Evolutionary conservation across 1,140 invertebrate species (phyloP), one percentile per base, ranked within the genome.

Genomic region (Uloborus diversus): DNA sequence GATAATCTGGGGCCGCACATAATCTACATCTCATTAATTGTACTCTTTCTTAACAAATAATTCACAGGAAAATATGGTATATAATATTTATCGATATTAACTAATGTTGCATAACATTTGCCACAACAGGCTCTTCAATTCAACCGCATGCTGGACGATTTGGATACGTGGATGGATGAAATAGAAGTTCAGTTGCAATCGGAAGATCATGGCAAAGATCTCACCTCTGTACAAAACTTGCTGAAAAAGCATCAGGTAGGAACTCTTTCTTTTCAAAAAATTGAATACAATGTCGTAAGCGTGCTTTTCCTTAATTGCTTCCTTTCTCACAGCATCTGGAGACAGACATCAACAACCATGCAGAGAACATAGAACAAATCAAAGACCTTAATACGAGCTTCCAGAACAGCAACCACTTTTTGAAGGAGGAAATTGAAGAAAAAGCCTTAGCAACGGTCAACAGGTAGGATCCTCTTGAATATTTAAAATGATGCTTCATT

Each of bases 81-180:
- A n/a, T n/a, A n/a, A n/a, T n/a, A n/a, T n/a, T n/a, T n/a, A n/a
- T n/a, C n/a, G n/a, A n/a, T n/a, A n/a, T n/a, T n/a, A n/a, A n/a
- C n/a, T n/a, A n/a, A n/a, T n/a, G n/a, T n/a, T n/a, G n/a, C n/a
- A n/a, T n/a, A n/a, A n/a, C n/a, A n/a, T n/a, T n/a, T n/a, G n/a
- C n/a, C n/a, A n/a, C n/a, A n/a, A n/a, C n/a, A 96, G 85, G 94
- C 95, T 0, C 85, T 96, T 0, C 88, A 96, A 28, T 96, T 96
- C 84, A 91, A 92, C 62, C 90, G 95, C 1, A 94, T 92, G 3
- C 84, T 97, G 11, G 95, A 96, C 84, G 95, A 97, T 86, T 92
- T 97, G 83, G 94, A 94, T 83, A 88, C 90, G 14, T 97, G 95
- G 95, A 92, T 97, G 86, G 94, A 94, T 81, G 94, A 96, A 69